Percentiles rank a stretch among this genome's conserved stretches.
phyloP scores from a whole-genome alignment of 2,113 vertebrate species.

The Oryzias javanicus region DNA sequence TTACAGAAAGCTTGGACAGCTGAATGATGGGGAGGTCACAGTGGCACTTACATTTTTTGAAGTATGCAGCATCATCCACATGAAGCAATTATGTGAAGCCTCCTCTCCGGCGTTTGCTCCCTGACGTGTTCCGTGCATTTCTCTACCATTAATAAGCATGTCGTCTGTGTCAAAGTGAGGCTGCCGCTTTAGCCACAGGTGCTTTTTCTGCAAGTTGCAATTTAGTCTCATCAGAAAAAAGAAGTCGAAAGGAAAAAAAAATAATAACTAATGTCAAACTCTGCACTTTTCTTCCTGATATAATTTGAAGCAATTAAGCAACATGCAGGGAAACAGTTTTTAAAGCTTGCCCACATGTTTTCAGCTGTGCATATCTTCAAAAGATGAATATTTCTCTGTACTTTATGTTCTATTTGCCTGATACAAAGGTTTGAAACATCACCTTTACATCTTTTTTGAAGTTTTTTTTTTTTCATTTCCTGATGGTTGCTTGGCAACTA shows the following conservation, averaged over 20 bases:
- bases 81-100: conserved; percentile 52
- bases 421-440: no score
- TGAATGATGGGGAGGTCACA: conserved; percentile 41
- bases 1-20: neutral
- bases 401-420: neutral
- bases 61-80: conserved; percentile 38
- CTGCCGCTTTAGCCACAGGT: conserved; percentile 5
- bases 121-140: conserved; percentile 19
- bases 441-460: neutral
- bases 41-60: conserved; percentile 43
- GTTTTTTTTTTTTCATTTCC: neutral
- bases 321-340: neutral
- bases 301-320: neutral
- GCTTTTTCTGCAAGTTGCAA: neutral
- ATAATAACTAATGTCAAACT: neutral
- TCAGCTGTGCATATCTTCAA: neutral
- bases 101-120: conserved; percentile 32
- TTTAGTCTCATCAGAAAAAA: conserved; percentile 18
- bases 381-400: neutral
- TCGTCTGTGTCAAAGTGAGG: conserved; percentile 23
- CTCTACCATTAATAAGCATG: conserved; percentile 27
- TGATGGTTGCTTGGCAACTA: no score
- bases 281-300: neutral
- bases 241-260: neutral
- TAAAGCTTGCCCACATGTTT: neutral